Conservation (phyloP, 2,113 vertebrate species). For the Coracopsis vasa region DNA sequence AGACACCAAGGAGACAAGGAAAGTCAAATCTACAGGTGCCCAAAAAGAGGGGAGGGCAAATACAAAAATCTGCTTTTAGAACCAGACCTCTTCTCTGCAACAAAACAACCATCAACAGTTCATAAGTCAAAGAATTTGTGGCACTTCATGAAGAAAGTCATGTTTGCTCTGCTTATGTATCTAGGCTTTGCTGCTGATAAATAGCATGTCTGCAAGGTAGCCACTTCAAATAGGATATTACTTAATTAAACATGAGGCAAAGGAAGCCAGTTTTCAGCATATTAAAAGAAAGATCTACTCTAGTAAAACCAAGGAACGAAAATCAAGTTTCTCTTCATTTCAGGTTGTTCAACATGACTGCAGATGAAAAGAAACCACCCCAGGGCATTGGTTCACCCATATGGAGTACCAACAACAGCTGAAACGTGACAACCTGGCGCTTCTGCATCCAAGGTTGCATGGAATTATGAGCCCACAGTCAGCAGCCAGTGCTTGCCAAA, state of each 20-base stretch:
- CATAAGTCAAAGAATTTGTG: background rate
- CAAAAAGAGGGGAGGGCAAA: background rate
- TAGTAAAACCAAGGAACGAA: background rate
- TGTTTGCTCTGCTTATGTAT: background rate
- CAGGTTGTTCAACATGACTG: background rate
- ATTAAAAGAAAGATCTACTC: background rate
- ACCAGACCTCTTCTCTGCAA: background rate
- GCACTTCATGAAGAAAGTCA: background rate
- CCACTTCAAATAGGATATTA: background rate
- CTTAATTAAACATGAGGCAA: background rate
- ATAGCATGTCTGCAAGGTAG: fast-evolving
- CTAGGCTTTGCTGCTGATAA: background rate
- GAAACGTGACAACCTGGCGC: background rate
- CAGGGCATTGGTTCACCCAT: background rate
- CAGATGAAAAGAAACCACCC: background rate
- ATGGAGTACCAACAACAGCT: background rate
- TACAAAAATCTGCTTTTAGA: background rate
- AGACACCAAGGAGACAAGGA: background rate
- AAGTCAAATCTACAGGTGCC: background rate
- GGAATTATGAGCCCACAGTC: background rate
- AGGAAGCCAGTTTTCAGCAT: background rate
- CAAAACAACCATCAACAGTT: background rate
- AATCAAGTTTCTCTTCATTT: background rate
- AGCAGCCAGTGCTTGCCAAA: background rate
- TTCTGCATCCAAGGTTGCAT: background rate